A percentile compares a stretch with the other conserved stretches of the same genome.
Conservation (phyloP, 1,140 invertebrate species). For the Pogonomyrmex californicus region DNA sequence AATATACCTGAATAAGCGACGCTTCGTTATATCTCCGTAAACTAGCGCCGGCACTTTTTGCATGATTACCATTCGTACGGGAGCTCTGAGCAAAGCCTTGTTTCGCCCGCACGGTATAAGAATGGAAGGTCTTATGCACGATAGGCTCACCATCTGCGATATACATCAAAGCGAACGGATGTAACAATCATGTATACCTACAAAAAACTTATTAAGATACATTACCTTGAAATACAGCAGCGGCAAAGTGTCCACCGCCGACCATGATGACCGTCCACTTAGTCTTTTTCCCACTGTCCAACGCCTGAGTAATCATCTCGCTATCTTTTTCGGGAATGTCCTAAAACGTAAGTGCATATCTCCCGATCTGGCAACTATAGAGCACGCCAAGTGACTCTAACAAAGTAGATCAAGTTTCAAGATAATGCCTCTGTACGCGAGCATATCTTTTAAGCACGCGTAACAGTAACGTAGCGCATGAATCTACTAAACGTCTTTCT, state of each 20-base stretch:
- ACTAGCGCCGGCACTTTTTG: constrained; percentile 94
- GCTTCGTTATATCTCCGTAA: constrained; percentile 94
- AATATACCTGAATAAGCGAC: constrained; percentile 89
- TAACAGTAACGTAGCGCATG: background rate
- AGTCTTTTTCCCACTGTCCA: constrained; percentile 81
- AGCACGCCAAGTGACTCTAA: constrained; percentile 72
- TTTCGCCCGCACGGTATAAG: constrained; percentile 94
- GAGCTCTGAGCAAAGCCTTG: constrained; percentile 93
- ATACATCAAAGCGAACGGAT: background rate
- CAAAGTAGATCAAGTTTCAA: constrained; percentile 72
- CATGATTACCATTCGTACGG: constrained; percentile 88
- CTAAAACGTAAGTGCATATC: constrained; percentile 84
- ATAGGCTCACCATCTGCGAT: constrained; percentile 87
- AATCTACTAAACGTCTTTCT: background rate
- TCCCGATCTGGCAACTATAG: constrained; percentile 82
- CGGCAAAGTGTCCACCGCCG: constrained; percentile 95
- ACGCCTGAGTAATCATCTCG: constrained; percentile 85
- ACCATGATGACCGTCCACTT: constrained; percentile 93
- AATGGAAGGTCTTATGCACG: constrained; percentile 95
- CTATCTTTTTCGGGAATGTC: constrained; percentile 84
- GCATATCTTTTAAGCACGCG: background rate
- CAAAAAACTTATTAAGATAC: background rate
- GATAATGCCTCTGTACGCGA: constrained; percentile 27
- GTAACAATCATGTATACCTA: background rate
- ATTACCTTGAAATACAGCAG: constrained; percentile 92